A percentile compares a stretch with the other conserved stretches of the same genome.
Conservation (phyloP, 2,113 vertebrate species). For the Indicator maculatus region DNA sequence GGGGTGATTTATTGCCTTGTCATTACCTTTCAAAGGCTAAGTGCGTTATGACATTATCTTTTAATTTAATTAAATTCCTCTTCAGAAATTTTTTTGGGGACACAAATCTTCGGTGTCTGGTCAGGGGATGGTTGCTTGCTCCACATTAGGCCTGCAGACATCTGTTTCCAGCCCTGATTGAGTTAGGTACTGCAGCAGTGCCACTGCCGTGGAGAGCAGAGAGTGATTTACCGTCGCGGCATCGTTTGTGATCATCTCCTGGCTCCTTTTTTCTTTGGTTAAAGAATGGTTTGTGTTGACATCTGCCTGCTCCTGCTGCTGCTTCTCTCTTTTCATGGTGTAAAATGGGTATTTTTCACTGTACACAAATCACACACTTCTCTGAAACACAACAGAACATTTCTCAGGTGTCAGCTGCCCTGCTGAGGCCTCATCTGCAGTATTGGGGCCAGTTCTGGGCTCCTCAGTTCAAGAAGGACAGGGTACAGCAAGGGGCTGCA, state of each 20-base stretch:
- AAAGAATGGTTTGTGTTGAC: not conserved
- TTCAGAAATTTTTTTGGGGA: not conserved
- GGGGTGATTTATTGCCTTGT: not conserved
- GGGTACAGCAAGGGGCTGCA: too few species aligned
- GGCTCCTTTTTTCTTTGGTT: not conserved
- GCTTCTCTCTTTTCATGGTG: not conserved
- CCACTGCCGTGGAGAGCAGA: not conserved
- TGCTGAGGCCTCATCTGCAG: too few species aligned
- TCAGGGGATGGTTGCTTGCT: not conserved
- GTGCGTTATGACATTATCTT: constrained; percentile 18
- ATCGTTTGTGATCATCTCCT: accelerated
- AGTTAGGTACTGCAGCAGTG: not conserved
- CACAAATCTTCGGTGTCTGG: constrained; percentile 15
- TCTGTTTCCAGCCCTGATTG: constrained; percentile 26
- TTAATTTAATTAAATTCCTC: constrained; percentile 42
- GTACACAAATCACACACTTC: accelerated
- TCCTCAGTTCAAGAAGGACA: too few species aligned
- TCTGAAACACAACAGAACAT: not conserved
- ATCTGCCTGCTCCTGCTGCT: not conserved
- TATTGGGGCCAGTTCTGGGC: too few species aligned
- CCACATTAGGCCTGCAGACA: not conserved
- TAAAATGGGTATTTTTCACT: not conserved
- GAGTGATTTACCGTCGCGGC: not conserved
- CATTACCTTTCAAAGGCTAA: not conserved
- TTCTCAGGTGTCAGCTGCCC: not conserved